A percentile compares a stretch with the other conserved stretches of the same genome.
Conservation (phyloP, 2,113 vertebrate genomes). For the Nothobranchius kuhntae region DNA sequence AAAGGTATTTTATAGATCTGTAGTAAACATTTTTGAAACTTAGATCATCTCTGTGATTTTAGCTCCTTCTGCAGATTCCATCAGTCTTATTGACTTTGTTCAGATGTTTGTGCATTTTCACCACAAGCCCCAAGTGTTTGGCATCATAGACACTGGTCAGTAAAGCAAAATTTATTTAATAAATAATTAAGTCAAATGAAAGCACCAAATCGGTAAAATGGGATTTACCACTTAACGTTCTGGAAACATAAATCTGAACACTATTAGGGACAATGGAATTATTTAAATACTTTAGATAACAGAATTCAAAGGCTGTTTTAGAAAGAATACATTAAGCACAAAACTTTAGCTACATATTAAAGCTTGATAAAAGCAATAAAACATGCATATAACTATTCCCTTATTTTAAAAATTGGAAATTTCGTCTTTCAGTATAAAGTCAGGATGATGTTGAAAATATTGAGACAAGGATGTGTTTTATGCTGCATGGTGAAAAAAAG, state of each 20-base stretch:
- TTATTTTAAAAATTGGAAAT: neutral
- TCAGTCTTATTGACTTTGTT: conserved; percentile 9
- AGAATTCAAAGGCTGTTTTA: too few species aligned
- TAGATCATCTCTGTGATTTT: conserved; percentile 18
- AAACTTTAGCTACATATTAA: too few species aligned
- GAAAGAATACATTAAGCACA: too few species aligned
- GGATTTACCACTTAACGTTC: neutral
- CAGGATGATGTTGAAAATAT: neutral
- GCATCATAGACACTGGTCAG: conserved; percentile 25
- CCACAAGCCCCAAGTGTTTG: conserved; percentile 15
- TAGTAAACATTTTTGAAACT: conserved; percentile 18
- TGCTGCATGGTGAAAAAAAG: neutral
- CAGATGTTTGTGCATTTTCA: conserved; percentile 9
- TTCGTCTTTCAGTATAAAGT: neutral
- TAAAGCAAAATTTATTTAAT: conserved; percentile 33
- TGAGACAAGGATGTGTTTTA: neutral
- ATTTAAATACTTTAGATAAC: too few species aligned
- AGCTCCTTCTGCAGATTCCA: conserved; percentile 11
- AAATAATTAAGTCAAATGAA: neutral
- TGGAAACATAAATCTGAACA: conserved; percentile 4
- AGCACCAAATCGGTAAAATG: neutral
- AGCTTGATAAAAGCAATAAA: too few species aligned
- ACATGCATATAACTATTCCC: conserved; percentile 2
- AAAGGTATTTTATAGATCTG: conserved; percentile 25
- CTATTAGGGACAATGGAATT: neutral